A percentile compares a stretch with the other conserved stretches of the same genome.
Evolutionary conservation across 2,888 invertebrate genomes (phyloP).

Genomic region (Phanerotoma sp.): DNA sequence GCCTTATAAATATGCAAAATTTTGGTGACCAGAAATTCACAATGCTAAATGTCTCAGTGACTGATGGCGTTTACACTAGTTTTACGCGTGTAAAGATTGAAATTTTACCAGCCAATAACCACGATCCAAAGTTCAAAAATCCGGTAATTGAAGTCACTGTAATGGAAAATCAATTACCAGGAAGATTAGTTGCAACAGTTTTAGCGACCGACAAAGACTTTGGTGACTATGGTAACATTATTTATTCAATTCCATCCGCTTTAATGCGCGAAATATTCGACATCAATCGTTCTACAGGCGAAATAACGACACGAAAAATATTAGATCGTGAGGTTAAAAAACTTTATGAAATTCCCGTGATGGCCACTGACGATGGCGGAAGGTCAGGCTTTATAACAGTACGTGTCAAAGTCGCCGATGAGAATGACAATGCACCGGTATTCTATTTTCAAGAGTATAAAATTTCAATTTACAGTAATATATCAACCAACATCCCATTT

Average conservation of each 20-base stretch:
- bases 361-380: slow-evolving; percentile 82
- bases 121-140: slow-evolving; percentile 78
- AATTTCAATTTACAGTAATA: slow-evolving; percentile 67
- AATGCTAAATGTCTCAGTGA: slow-evolving; percentile 87
- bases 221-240: slow-evolving; percentile 73
- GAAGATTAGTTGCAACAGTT: slow-evolving; percentile 72
- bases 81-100: slow-evolving; percentile 81
- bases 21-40: slow-evolving; percentile 68
- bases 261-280: slow-evolving; percentile 71
- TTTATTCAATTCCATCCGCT: slow-evolving; percentile 78
- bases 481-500: slow-evolving; percentile 63
- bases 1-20: slow-evolving; percentile 73
- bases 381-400: slow-evolving; percentile 73
- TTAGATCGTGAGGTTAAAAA: slow-evolving; percentile 75
- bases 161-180: slow-evolving; percentile 77
- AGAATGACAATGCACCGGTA: slow-evolving; percentile 80
- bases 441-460: slow-evolving; percentile 79
- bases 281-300: slow-evolving; percentile 72
- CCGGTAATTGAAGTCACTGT: slow-evolving; percentile 77
- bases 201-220: slow-evolving; percentile 80
- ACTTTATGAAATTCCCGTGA: slow-evolving; percentile 74
- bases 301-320: slow-evolving; percentile 68
- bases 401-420: slow-evolving; percentile 78
- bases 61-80: slow-evolving; percentile 92
- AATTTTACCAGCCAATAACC: slow-evolving; percentile 75